phyloP scores from a whole-genome alignment of 1,140 invertebrate genomes.

The Drosophila mauritiana region DNA sequence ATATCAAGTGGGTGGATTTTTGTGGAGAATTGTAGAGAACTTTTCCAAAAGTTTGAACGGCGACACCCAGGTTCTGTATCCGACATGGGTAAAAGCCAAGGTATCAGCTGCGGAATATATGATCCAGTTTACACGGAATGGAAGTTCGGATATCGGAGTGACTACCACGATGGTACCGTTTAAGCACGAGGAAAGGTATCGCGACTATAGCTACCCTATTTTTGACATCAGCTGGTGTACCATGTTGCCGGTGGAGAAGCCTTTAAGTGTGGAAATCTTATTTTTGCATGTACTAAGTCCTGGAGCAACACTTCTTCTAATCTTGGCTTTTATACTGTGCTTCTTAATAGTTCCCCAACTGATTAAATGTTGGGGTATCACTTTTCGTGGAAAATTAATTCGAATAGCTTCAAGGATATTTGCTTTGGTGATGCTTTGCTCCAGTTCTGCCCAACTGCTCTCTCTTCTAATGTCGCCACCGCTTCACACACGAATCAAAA shows the following conservation, averaged over 20 bases:
- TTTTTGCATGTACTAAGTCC: constrained; percentile 24
- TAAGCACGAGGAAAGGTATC: background rate
- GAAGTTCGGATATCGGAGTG: constrained; percentile 48
- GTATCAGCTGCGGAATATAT: constrained; percentile 21
- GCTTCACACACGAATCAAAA: constrained; percentile 16
- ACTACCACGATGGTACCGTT: background rate
- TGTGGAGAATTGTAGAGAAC: constrained; percentile 39
- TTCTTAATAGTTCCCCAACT: background rate
- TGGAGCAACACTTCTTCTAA: background rate
- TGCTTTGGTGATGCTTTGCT: constrained; percentile 11
- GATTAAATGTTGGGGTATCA: background rate
- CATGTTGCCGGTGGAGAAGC: constrained; percentile 53
- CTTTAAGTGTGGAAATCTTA: constrained; percentile 1
- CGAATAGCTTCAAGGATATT: constrained; percentile 15
- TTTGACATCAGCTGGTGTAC: constrained; percentile 41
- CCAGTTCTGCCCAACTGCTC: constrained; percentile 43
- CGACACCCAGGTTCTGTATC: constrained; percentile 9
- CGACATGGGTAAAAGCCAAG: constrained; percentile 3
- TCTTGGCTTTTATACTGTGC: background rate
- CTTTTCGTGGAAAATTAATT: background rate
- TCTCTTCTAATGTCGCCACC: constrained; percentile 39
- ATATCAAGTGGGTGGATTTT: constrained; percentile 31
- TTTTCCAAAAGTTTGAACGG: constrained; percentile 31
- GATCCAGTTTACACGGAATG: constrained; percentile 41
- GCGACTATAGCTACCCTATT: constrained; percentile 50